A percentile compares a stretch with the other conserved stretches of the same genome.
phyloP scores from a whole-genome alignment of 2,888 invertebrate genomes.

The Lepeophtheirus nordmannii region DNA sequence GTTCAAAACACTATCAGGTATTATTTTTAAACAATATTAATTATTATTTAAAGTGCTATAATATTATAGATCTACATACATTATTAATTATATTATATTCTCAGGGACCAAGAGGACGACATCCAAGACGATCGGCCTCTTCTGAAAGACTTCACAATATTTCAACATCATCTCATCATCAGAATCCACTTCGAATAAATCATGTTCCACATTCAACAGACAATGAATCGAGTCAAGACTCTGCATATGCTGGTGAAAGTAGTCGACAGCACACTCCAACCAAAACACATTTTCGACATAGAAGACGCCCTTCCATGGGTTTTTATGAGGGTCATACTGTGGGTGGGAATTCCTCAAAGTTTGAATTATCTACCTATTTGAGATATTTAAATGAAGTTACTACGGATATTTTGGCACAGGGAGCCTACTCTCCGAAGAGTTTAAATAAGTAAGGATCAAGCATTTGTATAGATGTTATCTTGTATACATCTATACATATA shows the following conservation, averaged over 20 bases:
- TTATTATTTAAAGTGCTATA: too few relatives aligned
- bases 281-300: neutral
- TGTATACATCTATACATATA: too few relatives aligned
- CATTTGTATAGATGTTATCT: neutral
- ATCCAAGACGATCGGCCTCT: neutral
- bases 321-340: neutral
- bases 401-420: neutral
- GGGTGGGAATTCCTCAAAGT: neutral
- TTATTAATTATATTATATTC: neutral
- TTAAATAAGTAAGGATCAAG: neutral
- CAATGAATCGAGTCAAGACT: conserved; percentile 3
- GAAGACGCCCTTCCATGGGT: neutral
- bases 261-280: neutral
- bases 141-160: neutral
- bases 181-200: neutral
- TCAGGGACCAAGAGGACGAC: neutral
- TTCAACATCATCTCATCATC: neutral
- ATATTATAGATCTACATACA: too few relatives aligned
- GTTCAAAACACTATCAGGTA: neutral
- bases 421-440: neutral
- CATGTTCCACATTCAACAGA: neutral
- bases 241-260: neutral
- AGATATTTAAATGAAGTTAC: neutral
- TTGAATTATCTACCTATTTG: neutral
- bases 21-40: too few relatives aligned